A percentile compares a stretch with the other conserved stretches of the same genome.
phyloP scores from a whole-genome alignment of 2,888 invertebrate genomes.

The Euzetes globulus region DNA sequence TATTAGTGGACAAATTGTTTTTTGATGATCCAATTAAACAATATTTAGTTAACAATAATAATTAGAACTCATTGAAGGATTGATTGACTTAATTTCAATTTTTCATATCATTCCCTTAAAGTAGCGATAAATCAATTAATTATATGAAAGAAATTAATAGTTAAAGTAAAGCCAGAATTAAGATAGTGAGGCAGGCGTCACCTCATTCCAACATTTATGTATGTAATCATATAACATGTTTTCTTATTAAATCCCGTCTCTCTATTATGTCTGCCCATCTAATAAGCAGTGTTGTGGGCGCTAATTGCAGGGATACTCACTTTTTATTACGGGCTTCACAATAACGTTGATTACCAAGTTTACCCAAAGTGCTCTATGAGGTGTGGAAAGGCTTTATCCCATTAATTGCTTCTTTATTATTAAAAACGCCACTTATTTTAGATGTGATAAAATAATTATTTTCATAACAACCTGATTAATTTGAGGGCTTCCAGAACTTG shows the following conservation, averaged over 20 bases:
- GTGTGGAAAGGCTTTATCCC: conserved; percentile 32
- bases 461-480: conserved; percentile 29
- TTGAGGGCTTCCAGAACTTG: not conserved
- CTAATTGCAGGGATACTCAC: conserved; percentile 28
- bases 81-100: conserved; percentile 11
- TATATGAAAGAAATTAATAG: conserved; percentile 29
- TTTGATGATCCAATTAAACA: conserved; percentile 22
- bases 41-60: not conserved
- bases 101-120: conserved; percentile 20
- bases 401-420: conserved; percentile 31
- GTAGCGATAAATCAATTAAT: conserved; percentile 31
- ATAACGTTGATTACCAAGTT: conserved; percentile 30
- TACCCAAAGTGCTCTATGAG: conserved; percentile 28
- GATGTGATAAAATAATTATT: conserved; percentile 29
- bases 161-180: conserved; percentile 23
- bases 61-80: not conserved
- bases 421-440: conserved; percentile 16
- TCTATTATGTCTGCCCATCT: conserved; percentile 25
- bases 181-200: conserved; percentile 25
- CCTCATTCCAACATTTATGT: conserved; percentile 8
- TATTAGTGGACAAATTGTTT: not conserved
- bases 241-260: conserved; percentile 28
- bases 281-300: conserved; percentile 32
- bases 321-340: conserved; percentile 27
- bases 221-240: conserved; percentile 27